Percentiles rank a stretch among this genome's conserved stretches.
Evolutionary conservation across 2,888 invertebrate genomes (phyloP).

Genomic region (Griposia aprilina): DNA sequence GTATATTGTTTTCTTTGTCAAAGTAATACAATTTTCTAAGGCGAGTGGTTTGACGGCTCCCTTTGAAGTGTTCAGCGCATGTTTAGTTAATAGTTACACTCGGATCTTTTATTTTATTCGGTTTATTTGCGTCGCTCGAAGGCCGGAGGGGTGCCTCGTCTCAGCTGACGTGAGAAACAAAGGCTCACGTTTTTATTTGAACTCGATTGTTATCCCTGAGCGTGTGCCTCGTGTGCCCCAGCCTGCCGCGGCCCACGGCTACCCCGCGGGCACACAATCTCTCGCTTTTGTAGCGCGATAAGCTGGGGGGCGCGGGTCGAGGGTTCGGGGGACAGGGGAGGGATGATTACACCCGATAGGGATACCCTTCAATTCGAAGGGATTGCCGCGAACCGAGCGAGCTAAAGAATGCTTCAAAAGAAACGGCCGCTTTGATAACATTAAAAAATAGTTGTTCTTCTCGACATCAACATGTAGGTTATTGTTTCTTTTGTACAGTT

Average conservation of each 20-base stretch:
- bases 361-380: constrained; percentile 70
- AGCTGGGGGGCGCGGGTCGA: constrained; percentile 58
- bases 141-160: constrained; percentile 6
- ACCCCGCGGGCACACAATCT: constrained; percentile 54
- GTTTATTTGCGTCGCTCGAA: neutral
- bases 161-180: constrained; percentile 69
- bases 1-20: constrained; percentile 11
- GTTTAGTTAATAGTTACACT: constrained; percentile 51
- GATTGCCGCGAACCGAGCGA: constrained; percentile 59
- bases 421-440: constrained; percentile 62
- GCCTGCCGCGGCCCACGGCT: constrained; percentile 6
- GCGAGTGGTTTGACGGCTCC: constrained; percentile 22
- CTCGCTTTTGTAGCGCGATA: constrained; percentile 70
- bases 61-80: constrained; percentile 44
- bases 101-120: constrained; percentile 51
- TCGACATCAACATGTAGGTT: constrained; percentile 21
- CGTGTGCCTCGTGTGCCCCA: constrained; percentile 43
- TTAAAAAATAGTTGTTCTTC: constrained; percentile 59
- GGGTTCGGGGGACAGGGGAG: constrained; percentile 23
- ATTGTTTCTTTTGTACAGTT: constrained; percentile 8
- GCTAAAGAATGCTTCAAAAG: constrained; percentile 64
- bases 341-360: constrained; percentile 68
- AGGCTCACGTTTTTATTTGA: constrained; percentile 75
- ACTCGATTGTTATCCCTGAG: constrained; percentile 71
- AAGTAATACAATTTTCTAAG: neutral